Evolutionary conservation across 35 echinoderm and acorn worm species (phyloP), one percentile per base, ranked within the genome.

Genomic region (Ophioderma brevispina): DNA sequence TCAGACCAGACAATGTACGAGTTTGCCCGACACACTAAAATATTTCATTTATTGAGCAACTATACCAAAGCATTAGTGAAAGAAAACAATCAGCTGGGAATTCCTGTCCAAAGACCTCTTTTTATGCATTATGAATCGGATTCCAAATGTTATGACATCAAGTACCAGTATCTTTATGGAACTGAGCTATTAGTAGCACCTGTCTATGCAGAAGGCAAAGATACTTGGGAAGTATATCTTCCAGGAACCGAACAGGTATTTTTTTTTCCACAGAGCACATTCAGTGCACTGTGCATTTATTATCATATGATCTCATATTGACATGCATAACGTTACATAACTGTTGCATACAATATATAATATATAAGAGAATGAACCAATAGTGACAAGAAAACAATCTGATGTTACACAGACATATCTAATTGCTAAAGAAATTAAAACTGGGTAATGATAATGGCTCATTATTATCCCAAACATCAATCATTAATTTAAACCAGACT

Each of bases 61-160:
- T 99, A 99, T 79, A 94, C 90, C 36, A 64, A 85, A 50, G 56
- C 28, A 14, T 37, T 92, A 13, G 38, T 99, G 17, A 55, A 86
- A 46, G 97, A 99, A 80, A 86, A 95, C 32, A 55, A 80, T 75
- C 84, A 92, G 13, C 55, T 28, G n/a, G 97, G 97, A n/a, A 92
- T 95, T 4, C 97, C 97, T 28, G 88, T 77, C 14, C 93, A 95
- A 33, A 82, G 97, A 23, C 97, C 97, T 50, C 89, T 99, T n/a
- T 99, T 99, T 41, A 83, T 99, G 50, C 93, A 99, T 86, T 99
- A 95, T 76, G 97, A 92, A 49, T 55, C 92, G 18, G 94, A 95
- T 56, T 63, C 84, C 0, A 40, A 70, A 1, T 84, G 64, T 21
- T 99, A 91, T 64, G 64, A 82, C 42, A 95, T 95, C 76, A 88